Conservation (phyloP, 2,888 invertebrate species). For the Deroplatys truncata region DNA sequence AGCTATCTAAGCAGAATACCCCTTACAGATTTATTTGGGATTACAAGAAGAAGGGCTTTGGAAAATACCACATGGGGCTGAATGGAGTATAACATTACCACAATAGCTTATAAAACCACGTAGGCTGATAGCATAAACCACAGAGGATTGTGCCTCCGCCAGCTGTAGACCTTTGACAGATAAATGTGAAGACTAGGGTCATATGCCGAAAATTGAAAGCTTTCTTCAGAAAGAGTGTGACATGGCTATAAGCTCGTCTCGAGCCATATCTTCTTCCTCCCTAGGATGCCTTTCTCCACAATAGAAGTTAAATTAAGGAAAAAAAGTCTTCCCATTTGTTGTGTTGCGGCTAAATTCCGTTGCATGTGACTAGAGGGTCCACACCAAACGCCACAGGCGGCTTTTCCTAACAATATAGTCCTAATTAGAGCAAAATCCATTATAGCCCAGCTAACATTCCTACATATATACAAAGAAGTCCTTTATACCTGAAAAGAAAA, state of each 20-base stretch:
- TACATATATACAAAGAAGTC: background rate
- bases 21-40: background rate
- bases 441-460: background rate
- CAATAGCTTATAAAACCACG: background rate
- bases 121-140: background rate
- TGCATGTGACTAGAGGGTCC: background rate
- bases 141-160: background rate
- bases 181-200: background rate
- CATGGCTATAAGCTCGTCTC: background rate
- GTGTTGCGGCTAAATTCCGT: background rate
- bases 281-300: background rate
- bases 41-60: background rate
- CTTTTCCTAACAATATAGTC: background rate
- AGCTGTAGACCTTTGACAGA: background rate
- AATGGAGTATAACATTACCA: background rate
- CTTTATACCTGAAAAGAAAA: background rate
- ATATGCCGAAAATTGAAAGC: background rate
- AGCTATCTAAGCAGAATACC: background rate
- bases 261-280: background rate
- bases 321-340: background rate
- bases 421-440: background rate
- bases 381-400: background rate
- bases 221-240: background rate
- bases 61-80: background rate
- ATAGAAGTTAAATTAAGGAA: background rate